Evolutionary conservation across 1,140 invertebrate genomes (phyloP), one percentile per base, ranked within the genome.

Genomic region (Drosophila lacertosa): DNA sequence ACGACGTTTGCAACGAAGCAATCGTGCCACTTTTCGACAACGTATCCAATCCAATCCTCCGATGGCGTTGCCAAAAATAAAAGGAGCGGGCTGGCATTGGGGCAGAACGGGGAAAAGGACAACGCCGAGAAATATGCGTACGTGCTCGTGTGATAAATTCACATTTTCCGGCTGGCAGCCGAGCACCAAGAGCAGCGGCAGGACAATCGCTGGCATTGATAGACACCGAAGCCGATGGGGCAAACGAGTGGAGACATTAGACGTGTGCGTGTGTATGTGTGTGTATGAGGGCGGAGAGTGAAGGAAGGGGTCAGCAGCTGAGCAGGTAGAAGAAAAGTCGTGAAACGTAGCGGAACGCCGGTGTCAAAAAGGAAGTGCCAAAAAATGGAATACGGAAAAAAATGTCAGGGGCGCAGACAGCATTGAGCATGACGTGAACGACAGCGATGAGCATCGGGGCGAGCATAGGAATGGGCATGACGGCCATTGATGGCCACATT

Each of bases 61-160:
- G 35, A 33, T 7, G 37, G 13, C 35, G 9, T 22, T 5, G 15
- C 11, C 22, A 18, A 32, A 29, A n/a, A 32, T 2, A 60, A 32
- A 24, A 48, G 5, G 13, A 15, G 22, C n/a, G 4, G 26, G 24
- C 13, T 26, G 22, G n/a, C 13, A 44, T 22, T 11, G 55, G 40
- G 10, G 53, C 10, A 22, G n/a, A n/a, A n/a, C 24, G 40, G 42
- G 39, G 57, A 55, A 65, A 68, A 62, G 79, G 75, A 50, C 75
- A 63, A 26, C 57, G 59, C 5, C 11, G 42, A 29, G 44, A 78
- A 80, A 86, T 81, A 86, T 81, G 81, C 81, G 81, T 86, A 86
- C 81, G 81, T 86, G 81, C 81, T 86, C 81, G 81, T 86, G 81
- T 86, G 81, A 86, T 86, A 86, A 86, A 86, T 86, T 86, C 81